A percentile compares a stretch with the other conserved stretches of the same genome.
Evolutionary conservation across 1,140 invertebrate genomes (phyloP).

Genomic region (Callitettix versicolor): DNA sequence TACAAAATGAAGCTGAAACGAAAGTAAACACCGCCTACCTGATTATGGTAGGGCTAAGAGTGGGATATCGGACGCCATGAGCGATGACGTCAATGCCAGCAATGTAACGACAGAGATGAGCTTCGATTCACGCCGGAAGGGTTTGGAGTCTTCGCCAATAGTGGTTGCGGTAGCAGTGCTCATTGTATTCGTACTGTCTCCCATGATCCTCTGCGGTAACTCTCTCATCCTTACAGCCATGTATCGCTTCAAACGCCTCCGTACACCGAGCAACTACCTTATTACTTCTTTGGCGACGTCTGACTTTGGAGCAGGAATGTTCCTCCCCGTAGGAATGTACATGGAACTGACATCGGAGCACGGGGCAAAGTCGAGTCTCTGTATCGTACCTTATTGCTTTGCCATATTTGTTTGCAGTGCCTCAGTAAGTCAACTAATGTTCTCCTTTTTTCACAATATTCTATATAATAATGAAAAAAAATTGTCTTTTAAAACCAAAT

Average conservation of each 20-base stretch:
- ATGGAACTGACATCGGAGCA: conserved; percentile 39
- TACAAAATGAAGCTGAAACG: no score
- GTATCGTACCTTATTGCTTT: conserved; percentile 47
- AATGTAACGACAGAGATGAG: no score
- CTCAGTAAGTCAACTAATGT: conserved; percentile 33
- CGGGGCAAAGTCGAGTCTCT: conserved; percentile 31
- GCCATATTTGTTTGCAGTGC: conserved; percentile 50
- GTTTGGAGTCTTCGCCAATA: conserved; percentile 24
- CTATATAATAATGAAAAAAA: no score
- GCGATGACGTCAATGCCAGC: no score
- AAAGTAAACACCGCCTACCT: no score
- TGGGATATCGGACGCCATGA: no score
- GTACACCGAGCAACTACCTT: conserved; percentile 58
- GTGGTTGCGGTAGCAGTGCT: conserved; percentile 39
- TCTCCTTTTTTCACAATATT: background rate
- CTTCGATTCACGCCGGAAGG: no score
- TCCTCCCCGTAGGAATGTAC: conserved; percentile 56
- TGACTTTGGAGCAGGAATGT: conserved; percentile 60
- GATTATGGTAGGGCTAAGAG: no score
- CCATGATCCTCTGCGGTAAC: conserved; percentile 44
- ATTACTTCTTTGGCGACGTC: conserved; percentile 61
- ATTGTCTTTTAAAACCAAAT: no score
- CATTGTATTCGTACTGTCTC: conserved; percentile 42
- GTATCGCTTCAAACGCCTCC: conserved; percentile 45
- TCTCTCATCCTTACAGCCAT: conserved; percentile 45